phyloP scores from a whole-genome alignment of 2,888 invertebrate species.

The Lasioglossum morio region DNA sequence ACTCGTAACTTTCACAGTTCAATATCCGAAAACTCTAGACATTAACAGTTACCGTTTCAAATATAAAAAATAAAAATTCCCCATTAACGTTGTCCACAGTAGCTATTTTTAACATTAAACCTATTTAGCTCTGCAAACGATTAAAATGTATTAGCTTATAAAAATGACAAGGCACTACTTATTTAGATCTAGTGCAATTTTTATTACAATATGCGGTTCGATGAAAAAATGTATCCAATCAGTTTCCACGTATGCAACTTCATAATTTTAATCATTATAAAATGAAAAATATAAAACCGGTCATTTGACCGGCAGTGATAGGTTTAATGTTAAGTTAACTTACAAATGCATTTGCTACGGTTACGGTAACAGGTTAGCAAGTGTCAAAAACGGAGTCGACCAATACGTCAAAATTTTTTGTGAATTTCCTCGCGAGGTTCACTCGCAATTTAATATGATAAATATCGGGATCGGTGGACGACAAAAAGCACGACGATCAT shows the following conservation, averaged over 20 bases:
- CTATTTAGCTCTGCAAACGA: no score
- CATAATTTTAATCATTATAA: no score
- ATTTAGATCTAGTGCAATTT: no score
- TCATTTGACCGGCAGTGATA: no score
- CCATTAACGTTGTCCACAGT: neutral
- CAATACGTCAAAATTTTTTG: neutral
- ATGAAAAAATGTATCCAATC: no score
- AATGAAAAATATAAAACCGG: no score
- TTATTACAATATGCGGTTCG: no score
- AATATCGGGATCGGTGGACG: conserved; percentile 2
- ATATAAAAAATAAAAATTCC: neutral
- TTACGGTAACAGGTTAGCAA: neutral
- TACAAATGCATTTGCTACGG: neutral
- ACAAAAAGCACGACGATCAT: conserved; percentile 30
- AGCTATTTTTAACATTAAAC: neutral
- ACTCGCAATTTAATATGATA: conserved; percentile 3
- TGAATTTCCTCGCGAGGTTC: neutral
- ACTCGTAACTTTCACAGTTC: neutral
- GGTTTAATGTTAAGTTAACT: neutral
- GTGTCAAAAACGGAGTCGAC: neutral
- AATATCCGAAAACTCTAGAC: neutral
- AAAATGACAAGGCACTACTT: no score
- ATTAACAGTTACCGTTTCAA: neutral
- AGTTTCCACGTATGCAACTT: no score
- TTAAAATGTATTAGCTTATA: no score